Evolutionary conservation across 2,888 invertebrate species (phyloP), one percentile per base, ranked within the genome.

Genomic region (Cheilosia variabilis): DNA sequence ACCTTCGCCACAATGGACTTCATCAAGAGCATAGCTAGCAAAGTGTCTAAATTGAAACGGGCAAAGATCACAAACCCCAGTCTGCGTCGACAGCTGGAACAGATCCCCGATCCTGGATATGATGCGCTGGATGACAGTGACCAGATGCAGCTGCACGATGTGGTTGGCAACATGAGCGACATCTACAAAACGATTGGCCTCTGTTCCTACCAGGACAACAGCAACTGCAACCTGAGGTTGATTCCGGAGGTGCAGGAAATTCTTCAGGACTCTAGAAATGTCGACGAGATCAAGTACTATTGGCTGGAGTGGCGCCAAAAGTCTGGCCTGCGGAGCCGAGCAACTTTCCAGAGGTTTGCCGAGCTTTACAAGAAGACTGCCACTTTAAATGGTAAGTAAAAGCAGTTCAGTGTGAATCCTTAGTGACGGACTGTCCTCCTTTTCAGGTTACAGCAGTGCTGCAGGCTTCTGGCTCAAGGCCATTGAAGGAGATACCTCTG

Each of bases 101-200:
- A 95, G 87, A 94, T 96, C 88, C 95, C 96, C 0, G 93, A 95
- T 73, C 92, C 97, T 6, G 97, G 97, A 0, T 93, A 94, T 0
- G 94, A 96, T 0, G 96, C 96, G 0, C 92, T 98, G 15, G 93
- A 95, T 0, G 94, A 94, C 76, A 94, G 94, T 24, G 94, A 95
- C 88, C 93, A 93, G 88, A 93, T 93, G 78, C 92, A 93, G 66
- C 92, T 95, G 50, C 94, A 95, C 89, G 93, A 94, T 88, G 93
- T 94, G 0, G 93, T 95, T 1, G 94, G 95, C 0, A 94, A 95
- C 15, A 96, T 97, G 97, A 94, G 95, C 89, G 93, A 95, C 0
- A 95, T 95, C 86, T 96, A 96, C 89, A 94, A 95, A 0, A 96
- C 94, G 2, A 94, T 96, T 0, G 95, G 95, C 90, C 94, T 97